phyloP scores from a whole-genome alignment of 2,797 vertebrate genomes.

The Cynopterus sphinx region DNA sequence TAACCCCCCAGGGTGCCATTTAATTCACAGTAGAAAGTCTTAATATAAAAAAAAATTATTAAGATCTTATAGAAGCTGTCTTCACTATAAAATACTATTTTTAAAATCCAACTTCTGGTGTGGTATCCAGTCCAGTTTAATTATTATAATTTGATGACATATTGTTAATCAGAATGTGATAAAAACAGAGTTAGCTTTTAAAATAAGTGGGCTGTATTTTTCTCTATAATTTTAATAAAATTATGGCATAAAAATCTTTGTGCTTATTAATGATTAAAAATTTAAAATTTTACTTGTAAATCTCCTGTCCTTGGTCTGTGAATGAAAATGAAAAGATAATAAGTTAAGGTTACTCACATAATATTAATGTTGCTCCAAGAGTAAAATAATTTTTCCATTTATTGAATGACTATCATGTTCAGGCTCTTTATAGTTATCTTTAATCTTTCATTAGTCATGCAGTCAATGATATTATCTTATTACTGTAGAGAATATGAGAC shows the following conservation, averaged over 20 bases:
- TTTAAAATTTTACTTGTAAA: neutral
- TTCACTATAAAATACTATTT: slow-evolving; percentile 36
- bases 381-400: slow-evolving; percentile 6
- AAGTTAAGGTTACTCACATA: neutral
- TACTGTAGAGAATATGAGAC: neutral
- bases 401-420: neutral
- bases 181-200: neutral
- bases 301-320: neutral
- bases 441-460: neutral
- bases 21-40: slow-evolving; percentile 39
- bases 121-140: slow-evolving; percentile 26
- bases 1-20: neutral
- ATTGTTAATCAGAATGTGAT: neutral
- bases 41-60: slow-evolving; percentile 30
- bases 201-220: neutral
- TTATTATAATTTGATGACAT: slow-evolving; percentile 22
- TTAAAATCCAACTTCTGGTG: neutral
- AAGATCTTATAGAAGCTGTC: neutral
- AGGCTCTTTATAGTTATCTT: neutral
- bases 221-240: neutral
- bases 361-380: neutral
- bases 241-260: neutral
- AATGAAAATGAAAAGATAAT: neutral
- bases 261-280: neutral
- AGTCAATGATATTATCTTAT: neutral